These are phyloP conservation scores for Portevinia maculata DNA, from an alignment of 2,888 invertebrate species.

Conservation along the genomic window DNA sequence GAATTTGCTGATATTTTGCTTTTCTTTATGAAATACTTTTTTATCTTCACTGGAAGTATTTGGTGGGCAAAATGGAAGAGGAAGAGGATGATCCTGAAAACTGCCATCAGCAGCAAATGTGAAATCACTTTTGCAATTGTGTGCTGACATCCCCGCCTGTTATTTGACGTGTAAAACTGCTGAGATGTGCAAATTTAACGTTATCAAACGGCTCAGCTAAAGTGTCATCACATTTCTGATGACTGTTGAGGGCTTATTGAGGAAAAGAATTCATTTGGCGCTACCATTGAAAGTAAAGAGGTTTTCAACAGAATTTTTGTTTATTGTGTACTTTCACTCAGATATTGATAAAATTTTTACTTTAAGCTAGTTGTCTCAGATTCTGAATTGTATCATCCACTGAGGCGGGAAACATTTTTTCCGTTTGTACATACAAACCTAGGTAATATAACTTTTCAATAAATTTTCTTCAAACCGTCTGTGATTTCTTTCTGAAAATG, in stretches of 20 bases:
- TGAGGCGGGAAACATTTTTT: too few species aligned
- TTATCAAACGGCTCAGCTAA: constrained; percentile 19
- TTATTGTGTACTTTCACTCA: background rate
- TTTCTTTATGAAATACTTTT: constrained; percentile 19
- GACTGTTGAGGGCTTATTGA: constrained; percentile 5
- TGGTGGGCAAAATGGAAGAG: background rate
- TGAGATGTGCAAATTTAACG: constrained; percentile 34
- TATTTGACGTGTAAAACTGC: constrained; percentile 10
- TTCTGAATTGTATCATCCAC: too few species aligned
- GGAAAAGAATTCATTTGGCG: constrained; percentile 4
- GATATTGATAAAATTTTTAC: background rate
- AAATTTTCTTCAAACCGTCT: too few species aligned
- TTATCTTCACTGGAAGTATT: constrained; percentile 12
- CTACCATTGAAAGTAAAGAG: too few species aligned
- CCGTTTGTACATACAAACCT: too few species aligned
- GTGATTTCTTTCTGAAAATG: too few species aligned
- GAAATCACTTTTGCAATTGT: constrained; percentile 50
- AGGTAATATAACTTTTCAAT: too few species aligned
- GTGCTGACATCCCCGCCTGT: constrained; percentile 11
- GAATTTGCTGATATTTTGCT: constrained; percentile 52
- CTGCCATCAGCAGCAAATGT: constrained; percentile 26
- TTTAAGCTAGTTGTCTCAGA: too few species aligned
- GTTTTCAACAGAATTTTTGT: background rate
- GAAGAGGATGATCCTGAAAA: background rate
- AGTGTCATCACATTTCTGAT: constrained; percentile 33